A percentile compares a stretch with the other conserved stretches of the same genome.
Evolutionary conservation across 2,797 vertebrate species (phyloP).

Genomic region (Hydrolagus colliei): DNA sequence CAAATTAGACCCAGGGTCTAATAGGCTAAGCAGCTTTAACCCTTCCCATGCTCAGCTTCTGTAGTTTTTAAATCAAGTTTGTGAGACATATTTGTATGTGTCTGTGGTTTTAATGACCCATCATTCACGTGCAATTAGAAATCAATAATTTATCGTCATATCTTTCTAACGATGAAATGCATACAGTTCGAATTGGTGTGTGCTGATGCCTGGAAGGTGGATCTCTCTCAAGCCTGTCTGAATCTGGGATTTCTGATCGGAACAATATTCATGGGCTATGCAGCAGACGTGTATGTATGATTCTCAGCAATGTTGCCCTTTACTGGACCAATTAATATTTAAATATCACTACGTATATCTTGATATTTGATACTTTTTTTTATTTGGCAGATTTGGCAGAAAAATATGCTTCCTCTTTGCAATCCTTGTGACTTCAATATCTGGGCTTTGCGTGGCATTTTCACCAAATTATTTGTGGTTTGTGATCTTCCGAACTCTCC

Average conservation of each 20-base stretch:
- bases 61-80: background rate
- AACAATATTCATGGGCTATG: conserved; percentile 76
- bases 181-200: conserved; percentile 86
- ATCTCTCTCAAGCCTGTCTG: conserved; percentile 78
- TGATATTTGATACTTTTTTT: conserved; percentile 13
- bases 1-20: no score
- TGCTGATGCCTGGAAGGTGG: conserved; percentile 73
- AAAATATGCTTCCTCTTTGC: conserved; percentile 76
- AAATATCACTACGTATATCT: background rate
- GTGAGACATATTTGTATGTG: background rate
- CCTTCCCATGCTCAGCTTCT: no score
- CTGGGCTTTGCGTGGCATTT: conserved; percentile 78
- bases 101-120: no score
- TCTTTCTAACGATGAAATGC: conserved; percentile 33
- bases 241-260: conserved; percentile 82
- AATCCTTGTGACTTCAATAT: conserved; percentile 66
- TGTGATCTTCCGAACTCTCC: conserved; percentile 77
- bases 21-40: background rate
- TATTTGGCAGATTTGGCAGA: conserved; percentile 73
- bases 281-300: conserved; percentile 77
- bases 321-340: background rate
- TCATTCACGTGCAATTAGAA: no score
- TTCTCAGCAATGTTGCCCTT: no score
- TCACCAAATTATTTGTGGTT: conserved; percentile 74
- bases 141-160: background rate